These are phyloP conservation scores for Thereva unica DNA, from an alignment of 2,888 invertebrate species.

Conservation along the genomic window DNA sequence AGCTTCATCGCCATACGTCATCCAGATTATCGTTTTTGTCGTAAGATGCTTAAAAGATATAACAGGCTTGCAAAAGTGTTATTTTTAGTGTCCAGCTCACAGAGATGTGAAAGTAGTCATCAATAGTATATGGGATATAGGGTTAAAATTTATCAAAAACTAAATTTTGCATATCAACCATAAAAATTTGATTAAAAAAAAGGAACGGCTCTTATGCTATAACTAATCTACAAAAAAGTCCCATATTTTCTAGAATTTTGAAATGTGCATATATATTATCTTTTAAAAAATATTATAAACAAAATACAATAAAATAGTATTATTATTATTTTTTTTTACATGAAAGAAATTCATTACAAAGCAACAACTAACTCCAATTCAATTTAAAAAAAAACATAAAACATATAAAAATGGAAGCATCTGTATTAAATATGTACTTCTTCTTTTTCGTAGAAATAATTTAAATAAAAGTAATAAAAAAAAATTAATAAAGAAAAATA, in stretches of 20 bases:
- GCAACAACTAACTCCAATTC: not conserved
- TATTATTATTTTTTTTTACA: slow-evolving; percentile 19
- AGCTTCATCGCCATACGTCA: too few relatives aligned
- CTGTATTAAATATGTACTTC: not conserved
- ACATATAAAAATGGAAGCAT: slow-evolving; percentile 10
- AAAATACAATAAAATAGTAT: slow-evolving; percentile 18
- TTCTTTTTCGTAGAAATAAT: not conserved
- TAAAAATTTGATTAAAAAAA: too few relatives aligned
- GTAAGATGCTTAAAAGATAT: too few relatives aligned
- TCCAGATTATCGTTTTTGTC: too few relatives aligned
- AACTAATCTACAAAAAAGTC: not conserved
- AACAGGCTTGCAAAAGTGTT: too few relatives aligned
- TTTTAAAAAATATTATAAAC: slow-evolving; percentile 32
- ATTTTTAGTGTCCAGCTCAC: too few relatives aligned
- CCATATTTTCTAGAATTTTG: not conserved
- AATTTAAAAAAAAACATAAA: not conserved
- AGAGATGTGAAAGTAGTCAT: too few relatives aligned
- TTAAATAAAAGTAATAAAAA: not conserved
- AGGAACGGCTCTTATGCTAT: too few relatives aligned
- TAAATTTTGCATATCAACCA: too few relatives aligned
- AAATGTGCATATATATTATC: slow-evolving; percentile 27
- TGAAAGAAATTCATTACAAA: slow-evolving; percentile 19
- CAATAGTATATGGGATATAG: too few relatives aligned
- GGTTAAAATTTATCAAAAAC: too few relatives aligned
- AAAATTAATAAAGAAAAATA: not conserved